Conservation (phyloP, 2,797 vertebrate species). For the Acrossocheilus wenchowensis region DNA sequence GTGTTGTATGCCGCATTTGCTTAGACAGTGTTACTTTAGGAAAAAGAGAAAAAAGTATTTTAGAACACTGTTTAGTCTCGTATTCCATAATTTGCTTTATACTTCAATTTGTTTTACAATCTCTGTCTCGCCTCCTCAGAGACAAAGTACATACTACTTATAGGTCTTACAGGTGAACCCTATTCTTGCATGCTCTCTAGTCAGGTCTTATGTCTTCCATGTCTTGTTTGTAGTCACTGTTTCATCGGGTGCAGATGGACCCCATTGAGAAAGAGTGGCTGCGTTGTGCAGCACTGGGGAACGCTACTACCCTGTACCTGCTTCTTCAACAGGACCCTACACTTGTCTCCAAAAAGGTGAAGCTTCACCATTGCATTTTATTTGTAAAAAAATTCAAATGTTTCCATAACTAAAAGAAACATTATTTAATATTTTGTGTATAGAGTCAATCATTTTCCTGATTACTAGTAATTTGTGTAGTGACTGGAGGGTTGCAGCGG, state of each 20-base stretch:
- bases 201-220: background rate
- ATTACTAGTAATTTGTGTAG: background rate
- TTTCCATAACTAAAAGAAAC: background rate
- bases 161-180: background rate
- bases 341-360: slow-evolving; percentile 70
- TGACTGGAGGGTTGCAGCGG: background rate
- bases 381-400: background rate
- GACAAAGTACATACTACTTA: background rate
- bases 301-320: slow-evolving; percentile 61
- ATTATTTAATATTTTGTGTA: background rate
- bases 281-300: slow-evolving; percentile 67
- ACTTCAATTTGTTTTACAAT: background rate
- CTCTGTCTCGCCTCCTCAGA: background rate
- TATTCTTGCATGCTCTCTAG: background rate
- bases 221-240: slow-evolving; percentile 58
- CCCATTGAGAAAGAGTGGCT: slow-evolving; percentile 73
- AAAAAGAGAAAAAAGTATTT: too few relatives aligned
- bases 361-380: background rate
- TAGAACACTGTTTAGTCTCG: background rate
- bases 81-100: background rate
- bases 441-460: background rate
- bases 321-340: slow-evolving; percentile 68
- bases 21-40: background rate
- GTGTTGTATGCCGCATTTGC: background rate
- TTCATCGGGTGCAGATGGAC: slow-evolving; percentile 71